phyloP scores from a whole-genome alignment of 2,797 vertebrate genomes.

The Carcharodon carcharias region DNA sequence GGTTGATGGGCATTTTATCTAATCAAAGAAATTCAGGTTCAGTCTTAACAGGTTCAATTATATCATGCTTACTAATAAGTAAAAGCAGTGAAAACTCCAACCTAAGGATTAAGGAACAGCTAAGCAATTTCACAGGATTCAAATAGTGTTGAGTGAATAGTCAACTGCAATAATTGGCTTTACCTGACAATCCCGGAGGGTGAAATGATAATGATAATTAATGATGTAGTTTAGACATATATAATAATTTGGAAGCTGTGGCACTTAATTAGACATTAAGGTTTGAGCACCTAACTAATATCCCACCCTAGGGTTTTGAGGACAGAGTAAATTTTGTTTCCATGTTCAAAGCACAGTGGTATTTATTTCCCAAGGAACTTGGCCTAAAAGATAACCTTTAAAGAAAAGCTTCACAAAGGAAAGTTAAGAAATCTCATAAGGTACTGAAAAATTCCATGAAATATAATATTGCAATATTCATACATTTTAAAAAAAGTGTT shows the following conservation, averaged over 20 bases:
- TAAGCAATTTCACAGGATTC: background rate
- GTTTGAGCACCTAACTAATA: background rate
- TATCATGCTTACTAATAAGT: background rate
- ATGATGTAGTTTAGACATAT: background rate
- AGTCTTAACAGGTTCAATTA: background rate
- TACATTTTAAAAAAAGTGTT: background rate
- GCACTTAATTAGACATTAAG: background rate
- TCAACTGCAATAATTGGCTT: background rate
- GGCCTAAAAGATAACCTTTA: background rate
- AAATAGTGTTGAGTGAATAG: background rate
- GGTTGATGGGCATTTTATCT: background rate
- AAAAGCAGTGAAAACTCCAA: background rate
- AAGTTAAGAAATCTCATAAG: background rate
- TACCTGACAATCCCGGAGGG: background rate
- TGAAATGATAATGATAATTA: constrained; percentile 1
- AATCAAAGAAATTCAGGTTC: background rate
- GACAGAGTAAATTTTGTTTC: background rate
- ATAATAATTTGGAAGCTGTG: background rate
- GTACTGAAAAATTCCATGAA: background rate
- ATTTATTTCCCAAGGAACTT: background rate
- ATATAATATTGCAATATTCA: background rate
- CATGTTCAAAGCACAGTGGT: background rate
- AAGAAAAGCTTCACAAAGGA: background rate
- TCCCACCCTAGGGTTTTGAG: background rate
- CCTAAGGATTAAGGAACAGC: background rate